Base-by-base conservation (phyloP, 2,113 vertebrate species). In the Pollachius pollachius region DNA sequence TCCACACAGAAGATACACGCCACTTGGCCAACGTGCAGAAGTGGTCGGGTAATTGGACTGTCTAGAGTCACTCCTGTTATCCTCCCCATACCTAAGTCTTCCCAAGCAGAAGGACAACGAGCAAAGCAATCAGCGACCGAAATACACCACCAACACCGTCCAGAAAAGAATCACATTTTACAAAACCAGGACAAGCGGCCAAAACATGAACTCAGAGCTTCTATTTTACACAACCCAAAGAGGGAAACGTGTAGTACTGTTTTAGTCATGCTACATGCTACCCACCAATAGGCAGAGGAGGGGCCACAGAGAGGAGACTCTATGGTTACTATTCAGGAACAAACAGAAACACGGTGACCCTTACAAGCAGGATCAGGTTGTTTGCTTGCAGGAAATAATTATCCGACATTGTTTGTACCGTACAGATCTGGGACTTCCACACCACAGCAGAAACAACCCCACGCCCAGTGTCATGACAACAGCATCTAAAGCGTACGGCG, bases 221-320 rank as follows among this genome's bases (percentile, higher is more conserved):
- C 23, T 23, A 23, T 23, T 23, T 23, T 23, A 23, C 23, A 23
- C 2, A 23, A 34, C 4, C 30, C 30, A 4, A 18, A 60, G 72
- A 88, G 76, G 66, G 23, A 73, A 71, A 79, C 61, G 41, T 12
- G 41, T 48, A 34, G 23, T 77, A 67, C 3, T 23, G 5, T 5
- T 67, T 81, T 68, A 34, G 62, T 62, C 81, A 84, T 83, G 76
- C 84, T 18, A 41, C 59, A 72, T 70, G 68, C 68, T 56, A 62
- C 34, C 58, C 41, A 67, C n/a, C 30, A 71, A 5, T 6, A 57
- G 54, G 54, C 4, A 52, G 58, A 34, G 67, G 12, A 57, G 61
- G 21, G 67, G 9, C 23, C 56, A 77, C 52, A 73, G 41, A 48
- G 41, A 48, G 23, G 23, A 69, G 48, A 58, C 61, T 16, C 15